phyloP scores from a whole-genome alignment of 2,797 vertebrate genomes.

The Parambassis ranga region DNA sequence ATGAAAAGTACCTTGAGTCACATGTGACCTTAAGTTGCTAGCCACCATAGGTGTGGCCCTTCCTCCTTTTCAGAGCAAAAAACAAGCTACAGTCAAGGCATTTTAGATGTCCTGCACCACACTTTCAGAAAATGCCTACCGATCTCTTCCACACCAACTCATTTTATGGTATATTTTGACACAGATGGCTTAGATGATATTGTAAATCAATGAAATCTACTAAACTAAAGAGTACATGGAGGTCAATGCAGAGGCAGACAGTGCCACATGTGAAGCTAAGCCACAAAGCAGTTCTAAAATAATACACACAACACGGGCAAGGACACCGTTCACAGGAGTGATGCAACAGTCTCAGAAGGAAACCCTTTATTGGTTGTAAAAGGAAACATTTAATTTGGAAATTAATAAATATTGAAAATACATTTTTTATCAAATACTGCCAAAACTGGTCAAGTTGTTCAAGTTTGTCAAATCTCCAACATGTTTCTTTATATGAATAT shows the following conservation, averaged over 20 bases:
- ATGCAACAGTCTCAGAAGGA: slow-evolving; percentile 47
- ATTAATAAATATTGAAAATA: too few species aligned
- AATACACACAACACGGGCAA: slow-evolving; percentile 38
- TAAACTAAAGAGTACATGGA: neutral
- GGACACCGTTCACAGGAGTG: slow-evolving; percentile 43
- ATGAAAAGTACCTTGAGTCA: too few species aligned
- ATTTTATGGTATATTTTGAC: neutral
- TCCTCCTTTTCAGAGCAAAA: too few species aligned
- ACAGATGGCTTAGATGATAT: neutral
- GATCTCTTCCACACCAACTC: too few species aligned
- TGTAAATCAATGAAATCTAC: neutral
- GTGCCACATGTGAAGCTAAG: neutral
- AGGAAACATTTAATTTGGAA: too few species aligned
- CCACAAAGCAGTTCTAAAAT: slow-evolving; percentile 30
- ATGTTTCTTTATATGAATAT: neutral
- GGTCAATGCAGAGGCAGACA: neutral
- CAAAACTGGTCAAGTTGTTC: neutral
- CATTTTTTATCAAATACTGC: too few species aligned
- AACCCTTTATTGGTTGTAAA: slow-evolving; percentile 31
- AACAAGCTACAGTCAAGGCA: too few species aligned
- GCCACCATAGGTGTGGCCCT: too few species aligned
- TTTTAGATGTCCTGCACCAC: too few species aligned
- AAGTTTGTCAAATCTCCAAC: neutral
- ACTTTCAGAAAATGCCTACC: too few species aligned
- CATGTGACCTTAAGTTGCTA: too few species aligned